phyloP scores from a whole-genome alignment of 2,113 vertebrate species.

The Melanostigma gelatinosum region DNA sequence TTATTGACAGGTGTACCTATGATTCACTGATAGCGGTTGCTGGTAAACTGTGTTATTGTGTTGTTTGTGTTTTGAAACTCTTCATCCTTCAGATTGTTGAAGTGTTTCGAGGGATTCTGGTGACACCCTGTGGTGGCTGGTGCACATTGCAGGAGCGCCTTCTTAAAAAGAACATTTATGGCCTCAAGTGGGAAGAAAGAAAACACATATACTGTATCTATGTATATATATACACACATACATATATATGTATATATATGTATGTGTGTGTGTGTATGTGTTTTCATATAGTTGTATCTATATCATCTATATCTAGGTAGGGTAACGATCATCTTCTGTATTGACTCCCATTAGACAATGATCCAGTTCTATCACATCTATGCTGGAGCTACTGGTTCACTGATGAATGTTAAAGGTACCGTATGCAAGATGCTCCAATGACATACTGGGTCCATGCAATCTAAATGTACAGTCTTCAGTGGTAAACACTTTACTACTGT shows the following conservation, averaged over 20 bases:
- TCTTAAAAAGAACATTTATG: neutral
- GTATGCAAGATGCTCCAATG: neutral
- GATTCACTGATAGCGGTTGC: constrained; percentile 86
- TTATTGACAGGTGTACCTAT: constrained; percentile 19
- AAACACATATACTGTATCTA: neutral
- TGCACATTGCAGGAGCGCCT: neutral
- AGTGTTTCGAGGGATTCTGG: neutral
- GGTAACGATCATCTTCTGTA: neutral
- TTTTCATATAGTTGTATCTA: too few relatives aligned
- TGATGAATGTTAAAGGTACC: neutral
- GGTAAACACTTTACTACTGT: neutral
- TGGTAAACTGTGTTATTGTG: constrained; percentile 92
- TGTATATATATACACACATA: too few relatives aligned
- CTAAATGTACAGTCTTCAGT: neutral
- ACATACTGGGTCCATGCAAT: neutral
- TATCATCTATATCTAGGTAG: too few relatives aligned
- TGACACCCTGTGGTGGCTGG: constrained; percentile 31
- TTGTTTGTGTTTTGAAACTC: constrained; percentile 67
- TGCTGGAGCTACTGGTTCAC: neutral
- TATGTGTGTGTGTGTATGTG: too few relatives aligned
- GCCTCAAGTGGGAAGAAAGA: neutral
- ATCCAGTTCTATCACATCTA: neutral
- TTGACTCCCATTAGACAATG: neutral
- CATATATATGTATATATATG: too few relatives aligned
- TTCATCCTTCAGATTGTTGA: constrained; percentile 15